Evolutionary conservation across 1,140 invertebrate species (phyloP).

Genomic region (Colletes gigas): DNA sequence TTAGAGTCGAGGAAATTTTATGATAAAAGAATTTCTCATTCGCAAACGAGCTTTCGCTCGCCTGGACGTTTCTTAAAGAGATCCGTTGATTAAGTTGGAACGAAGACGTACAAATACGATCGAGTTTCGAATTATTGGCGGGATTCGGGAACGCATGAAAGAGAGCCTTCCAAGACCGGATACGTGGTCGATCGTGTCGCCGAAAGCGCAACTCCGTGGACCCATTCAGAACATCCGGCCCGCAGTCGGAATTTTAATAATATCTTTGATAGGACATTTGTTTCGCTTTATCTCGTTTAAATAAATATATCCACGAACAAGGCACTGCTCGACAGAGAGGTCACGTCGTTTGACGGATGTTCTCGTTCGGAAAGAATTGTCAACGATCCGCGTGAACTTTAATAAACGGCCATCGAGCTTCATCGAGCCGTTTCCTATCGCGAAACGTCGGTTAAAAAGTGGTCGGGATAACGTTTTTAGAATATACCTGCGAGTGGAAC

Average conservation of each 20-base stretch:
- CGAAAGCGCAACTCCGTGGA: conserved; percentile 67
- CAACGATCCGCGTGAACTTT: conserved; percentile 24
- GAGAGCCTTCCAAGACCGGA: neutral
- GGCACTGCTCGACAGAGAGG: conserved; percentile 73
- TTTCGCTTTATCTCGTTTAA: conserved; percentile 60
- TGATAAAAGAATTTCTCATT: too few relatives aligned
- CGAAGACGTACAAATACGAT: neutral
- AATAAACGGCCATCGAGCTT: conserved; percentile 43
- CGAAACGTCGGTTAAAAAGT: conserved; percentile 62
- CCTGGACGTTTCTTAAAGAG: too few relatives aligned
- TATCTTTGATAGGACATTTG: conserved; percentile 53
- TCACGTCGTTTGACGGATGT: conserved; percentile 56
- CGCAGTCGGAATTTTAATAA: conserved; percentile 65
- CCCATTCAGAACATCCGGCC: conserved; percentile 69
- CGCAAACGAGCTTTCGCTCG: too few relatives aligned
- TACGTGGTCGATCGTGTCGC: conserved; percentile 20
- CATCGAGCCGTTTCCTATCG: conserved; percentile 49
- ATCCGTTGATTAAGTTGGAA: too few relatives aligned
- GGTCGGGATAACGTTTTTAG: conserved; percentile 62
- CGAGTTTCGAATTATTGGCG: neutral
- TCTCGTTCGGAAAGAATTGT: conserved; percentile 20
- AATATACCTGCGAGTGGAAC: conserved; percentile 50
- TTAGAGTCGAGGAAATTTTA: neutral
- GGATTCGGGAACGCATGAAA: neutral
- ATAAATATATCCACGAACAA: conserved; percentile 76